Evolutionary conservation across 2,113 vertebrate genomes (phyloP).

Genomic region (Brachyhypopomus occidentalis): DNA sequence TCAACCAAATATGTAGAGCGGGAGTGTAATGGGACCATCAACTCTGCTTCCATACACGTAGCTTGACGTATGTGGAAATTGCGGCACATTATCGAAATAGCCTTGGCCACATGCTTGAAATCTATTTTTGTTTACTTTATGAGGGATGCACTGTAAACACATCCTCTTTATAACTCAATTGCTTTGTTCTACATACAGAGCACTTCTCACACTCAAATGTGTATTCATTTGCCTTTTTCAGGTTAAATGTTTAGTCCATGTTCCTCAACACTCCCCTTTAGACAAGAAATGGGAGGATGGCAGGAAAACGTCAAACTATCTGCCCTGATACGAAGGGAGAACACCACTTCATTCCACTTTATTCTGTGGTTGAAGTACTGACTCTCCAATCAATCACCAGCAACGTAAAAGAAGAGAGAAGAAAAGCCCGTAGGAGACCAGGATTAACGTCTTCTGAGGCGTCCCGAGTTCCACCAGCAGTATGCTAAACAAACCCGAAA

Average conservation of each 20-base stretch:
- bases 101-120: neutral
- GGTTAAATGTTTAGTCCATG: neutral
- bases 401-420: neutral
- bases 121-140: neutral
- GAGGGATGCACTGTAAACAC: neutral
- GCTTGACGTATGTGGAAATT: neutral
- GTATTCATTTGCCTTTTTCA: no score
- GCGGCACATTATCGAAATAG: neutral
- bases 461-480: slow-evolving; percentile 12
- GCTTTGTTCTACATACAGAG: neutral
- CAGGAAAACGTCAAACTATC: neutral
- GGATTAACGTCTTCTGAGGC: slow-evolving; percentile 15
- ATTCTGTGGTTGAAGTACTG: neutral
- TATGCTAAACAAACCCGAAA: slow-evolving; percentile 41
- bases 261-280: neutral
- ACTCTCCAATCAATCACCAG: slow-evolving; percentile 11
- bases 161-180: neutral
- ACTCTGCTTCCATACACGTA: neutral
- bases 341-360: neutral
- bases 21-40: neutral
- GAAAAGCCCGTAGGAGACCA: neutral
- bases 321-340: neutral
- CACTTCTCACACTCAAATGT: neutral
- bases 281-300: neutral
- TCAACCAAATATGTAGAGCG: neutral